A percentile compares a stretch with the other conserved stretches of the same genome.
These are phyloP conservation scores for Coenonympha glycerion DNA, from an alignment of 2,888 invertebrate species.

Conservation along the genomic window DNA sequence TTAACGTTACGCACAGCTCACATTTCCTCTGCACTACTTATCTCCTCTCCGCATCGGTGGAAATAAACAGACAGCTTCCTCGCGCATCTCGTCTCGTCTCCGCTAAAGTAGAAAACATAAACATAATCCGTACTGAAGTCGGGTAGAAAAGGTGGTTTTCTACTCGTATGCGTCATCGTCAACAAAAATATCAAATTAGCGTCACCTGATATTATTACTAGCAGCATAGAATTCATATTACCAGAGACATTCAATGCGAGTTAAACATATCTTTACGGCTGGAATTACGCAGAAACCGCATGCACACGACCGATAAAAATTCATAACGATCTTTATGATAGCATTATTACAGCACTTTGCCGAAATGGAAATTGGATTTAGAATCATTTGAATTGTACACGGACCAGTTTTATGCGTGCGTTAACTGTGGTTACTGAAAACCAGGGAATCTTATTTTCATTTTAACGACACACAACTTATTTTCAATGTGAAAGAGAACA, in stretches of 20 bases:
- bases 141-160: no score
- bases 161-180: no score
- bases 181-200: no score
- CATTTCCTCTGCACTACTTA: no score
- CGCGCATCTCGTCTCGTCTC: no score
- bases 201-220: background rate
- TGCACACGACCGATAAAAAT: slow-evolving; percentile 1
- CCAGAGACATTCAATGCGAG: background rate
- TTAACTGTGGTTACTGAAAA: background rate
- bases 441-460: background rate
- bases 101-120: no score
- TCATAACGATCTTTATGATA: slow-evolving; percentile 5
- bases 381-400: slow-evolving; percentile 2
- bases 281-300: slow-evolving; percentile 4
- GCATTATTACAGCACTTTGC: slow-evolving; percentile 1
- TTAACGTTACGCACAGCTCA: no score
- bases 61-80: no score
- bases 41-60: no score
- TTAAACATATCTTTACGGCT: background rate
- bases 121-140: no score
- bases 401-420: slow-evolving; percentile 2
- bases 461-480: no score
- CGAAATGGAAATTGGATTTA: slow-evolving; percentile 1
- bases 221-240: background rate
- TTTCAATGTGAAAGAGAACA: no score